Conservation (phyloP, 2,888 invertebrate species). For the Yponomeuta malinellus region DNA sequence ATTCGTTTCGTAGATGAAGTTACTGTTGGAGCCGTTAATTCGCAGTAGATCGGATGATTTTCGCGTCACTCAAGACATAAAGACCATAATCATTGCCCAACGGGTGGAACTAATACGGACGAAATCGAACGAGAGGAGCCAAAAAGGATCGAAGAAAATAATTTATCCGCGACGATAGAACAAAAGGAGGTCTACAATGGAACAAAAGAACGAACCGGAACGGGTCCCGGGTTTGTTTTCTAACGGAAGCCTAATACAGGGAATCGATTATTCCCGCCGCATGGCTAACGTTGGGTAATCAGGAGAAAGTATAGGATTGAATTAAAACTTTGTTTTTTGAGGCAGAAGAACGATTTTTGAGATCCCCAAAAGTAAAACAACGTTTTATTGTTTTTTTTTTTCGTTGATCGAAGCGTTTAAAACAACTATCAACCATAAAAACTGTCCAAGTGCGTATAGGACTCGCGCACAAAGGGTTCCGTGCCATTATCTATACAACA, state of each 20-base stretch:
- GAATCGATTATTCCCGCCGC: slow-evolving; percentile 64
- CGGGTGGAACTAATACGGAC: slow-evolving; percentile 72
- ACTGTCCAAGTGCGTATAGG: too few relatives aligned
- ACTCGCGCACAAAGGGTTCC: too few relatives aligned
- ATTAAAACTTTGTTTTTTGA: too few relatives aligned
- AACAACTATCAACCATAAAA: too few relatives aligned
- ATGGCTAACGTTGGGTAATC: slow-evolving; percentile 38
- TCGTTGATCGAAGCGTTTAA: too few relatives aligned
- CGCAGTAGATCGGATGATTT: slow-evolving; percentile 67
- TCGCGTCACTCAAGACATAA: slow-evolving; percentile 67
- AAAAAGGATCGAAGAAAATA: slow-evolving; percentile 71
- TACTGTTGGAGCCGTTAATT: slow-evolving; percentile 61
- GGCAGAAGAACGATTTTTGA: too few relatives aligned
- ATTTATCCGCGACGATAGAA: slow-evolving; percentile 70
- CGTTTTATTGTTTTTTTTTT: too few relatives aligned
- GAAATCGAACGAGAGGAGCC: slow-evolving; percentile 71
- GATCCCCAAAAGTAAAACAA: too few relatives aligned
- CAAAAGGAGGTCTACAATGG: slow-evolving; percentile 65
- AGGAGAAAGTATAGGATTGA: slow-evolving; percentile 39
- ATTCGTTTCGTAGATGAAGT: slow-evolving; percentile 31
- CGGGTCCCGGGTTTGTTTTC: slow-evolving; percentile 61
- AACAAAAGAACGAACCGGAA: slow-evolving; percentile 63
- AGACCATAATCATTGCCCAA: slow-evolving; percentile 73
- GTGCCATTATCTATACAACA: too few relatives aligned
- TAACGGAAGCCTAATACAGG: slow-evolving; percentile 64